Conservation (phyloP, 2,113 vertebrate species). For the Smithornis capensis region DNA sequence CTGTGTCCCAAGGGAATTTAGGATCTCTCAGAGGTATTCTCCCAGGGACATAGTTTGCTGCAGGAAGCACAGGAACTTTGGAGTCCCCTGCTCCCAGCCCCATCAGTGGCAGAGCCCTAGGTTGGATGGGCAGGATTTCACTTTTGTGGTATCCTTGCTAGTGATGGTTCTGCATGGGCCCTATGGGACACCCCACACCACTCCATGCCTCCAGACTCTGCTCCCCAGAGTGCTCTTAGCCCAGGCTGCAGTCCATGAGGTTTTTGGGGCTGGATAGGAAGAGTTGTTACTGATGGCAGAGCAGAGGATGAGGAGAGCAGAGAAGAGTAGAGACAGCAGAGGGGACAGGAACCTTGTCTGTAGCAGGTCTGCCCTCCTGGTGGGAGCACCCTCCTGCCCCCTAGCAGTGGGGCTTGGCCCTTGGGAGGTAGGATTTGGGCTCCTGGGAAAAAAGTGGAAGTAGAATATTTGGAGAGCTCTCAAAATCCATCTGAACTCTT, state of each 20-base stretch:
- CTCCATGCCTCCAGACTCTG: not conserved
- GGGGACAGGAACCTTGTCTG: not conserved
- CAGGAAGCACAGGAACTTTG: not conserved
- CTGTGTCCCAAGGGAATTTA: not conserved
- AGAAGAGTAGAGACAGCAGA: not conserved
- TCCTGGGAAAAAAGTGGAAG: not conserved
- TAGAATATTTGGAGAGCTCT: not conserved
- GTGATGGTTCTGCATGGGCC: not conserved
- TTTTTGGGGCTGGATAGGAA: not conserved
- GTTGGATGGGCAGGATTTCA: not conserved
- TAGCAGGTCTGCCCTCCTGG: not conserved
- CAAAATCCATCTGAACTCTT: not conserved
- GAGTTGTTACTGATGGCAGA: not conserved
- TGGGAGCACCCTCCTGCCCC: too few relatives aligned
- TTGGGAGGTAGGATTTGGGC: not conserved
- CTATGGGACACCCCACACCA: not conserved
- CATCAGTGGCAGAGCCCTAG: not conserved
- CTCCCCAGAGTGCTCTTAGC: not conserved
- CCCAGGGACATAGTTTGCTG: too few relatives aligned
- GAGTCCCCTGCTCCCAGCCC: not conserved
- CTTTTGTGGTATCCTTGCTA: not conserved
- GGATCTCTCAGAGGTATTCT: not conserved
- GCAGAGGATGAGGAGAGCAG: not conserved
- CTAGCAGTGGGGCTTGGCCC: not conserved
- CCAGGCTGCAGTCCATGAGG: fast-evolving